These are phyloP conservation scores for Hoplostethus mediterraneus DNA, from an alignment of 2,797 vertebrate species.

Conservation along the genomic window DNA sequence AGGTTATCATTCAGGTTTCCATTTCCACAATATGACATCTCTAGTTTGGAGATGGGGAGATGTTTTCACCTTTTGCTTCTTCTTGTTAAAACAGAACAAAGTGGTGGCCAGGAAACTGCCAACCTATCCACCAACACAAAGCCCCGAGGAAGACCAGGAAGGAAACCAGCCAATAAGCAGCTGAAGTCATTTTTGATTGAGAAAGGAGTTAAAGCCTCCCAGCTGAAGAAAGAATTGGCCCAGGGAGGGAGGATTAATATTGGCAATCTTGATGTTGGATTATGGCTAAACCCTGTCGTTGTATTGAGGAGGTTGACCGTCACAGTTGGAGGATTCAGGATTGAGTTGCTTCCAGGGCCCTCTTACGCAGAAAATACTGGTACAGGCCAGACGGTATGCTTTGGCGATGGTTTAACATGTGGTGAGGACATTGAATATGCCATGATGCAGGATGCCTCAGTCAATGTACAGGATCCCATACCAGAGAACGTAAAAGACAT, in stretches of 20 bases:
- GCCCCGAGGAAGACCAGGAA: constrained; percentile 77
- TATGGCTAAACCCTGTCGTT: constrained; percentile 83
- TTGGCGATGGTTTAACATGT: constrained; percentile 63
- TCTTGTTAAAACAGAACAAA: constrained; percentile 78
- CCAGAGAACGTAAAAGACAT: constrained; percentile 56
- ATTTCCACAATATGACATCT: background rate
- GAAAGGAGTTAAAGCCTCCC: constrained; percentile 64
- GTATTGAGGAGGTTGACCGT: constrained; percentile 83
- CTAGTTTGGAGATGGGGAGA: background rate
- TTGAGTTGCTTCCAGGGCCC: constrained; percentile 86
- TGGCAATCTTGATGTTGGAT: constrained; percentile 68
- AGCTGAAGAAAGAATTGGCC: constrained; percentile 76
- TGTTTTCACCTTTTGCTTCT: constrained; percentile 31
- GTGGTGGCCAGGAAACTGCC: constrained; percentile 81
- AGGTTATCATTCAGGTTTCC: constrained; percentile 35
- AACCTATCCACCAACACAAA: constrained; percentile 78
- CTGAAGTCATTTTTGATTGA: constrained; percentile 80
- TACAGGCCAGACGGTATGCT: constrained; percentile 47
- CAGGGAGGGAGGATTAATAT: constrained; percentile 76
- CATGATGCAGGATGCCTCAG: constrained; percentile 58
- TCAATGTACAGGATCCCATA: constrained; percentile 47
- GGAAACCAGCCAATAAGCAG: constrained; percentile 79
- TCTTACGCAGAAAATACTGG: constrained; percentile 71
- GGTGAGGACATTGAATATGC: constrained; percentile 60
- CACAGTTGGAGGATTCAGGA: constrained; percentile 87